Percentiles rank a stretch among this genome's conserved stretches.
Evolutionary conservation across 2,113 vertebrate species (phyloP).

Genomic region (Numida meleagris): DNA sequence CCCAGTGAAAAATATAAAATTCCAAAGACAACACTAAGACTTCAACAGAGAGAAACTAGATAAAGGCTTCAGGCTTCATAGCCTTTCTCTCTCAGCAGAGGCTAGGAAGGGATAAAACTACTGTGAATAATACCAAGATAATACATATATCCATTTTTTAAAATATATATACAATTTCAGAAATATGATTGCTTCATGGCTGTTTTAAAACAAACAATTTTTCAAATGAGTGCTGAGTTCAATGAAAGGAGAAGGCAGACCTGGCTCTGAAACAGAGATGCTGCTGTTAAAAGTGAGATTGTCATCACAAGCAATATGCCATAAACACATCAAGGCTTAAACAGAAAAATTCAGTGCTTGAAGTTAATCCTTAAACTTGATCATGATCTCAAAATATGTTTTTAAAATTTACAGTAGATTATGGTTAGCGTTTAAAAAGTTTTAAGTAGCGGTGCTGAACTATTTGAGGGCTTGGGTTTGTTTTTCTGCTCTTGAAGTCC

Average conservation of each 20-base stretch:
- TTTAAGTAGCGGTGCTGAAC: not conserved
- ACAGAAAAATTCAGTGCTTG: not conserved
- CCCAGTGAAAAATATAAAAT: not conserved
- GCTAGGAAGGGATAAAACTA: not conserved
- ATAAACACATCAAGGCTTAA: conserved; percentile 18
- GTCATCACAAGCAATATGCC: not conserved
- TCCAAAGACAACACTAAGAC: not conserved
- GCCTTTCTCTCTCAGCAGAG: not conserved
- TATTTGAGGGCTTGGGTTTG: not conserved
- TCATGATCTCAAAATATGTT: not conserved
- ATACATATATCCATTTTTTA: not conserved
- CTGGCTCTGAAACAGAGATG: not conserved
- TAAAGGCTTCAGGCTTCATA: not conserved
- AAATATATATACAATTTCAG: not conserved
- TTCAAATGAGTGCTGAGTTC: not conserved
- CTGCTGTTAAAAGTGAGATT: not conserved
- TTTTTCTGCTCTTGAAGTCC: not conserved
- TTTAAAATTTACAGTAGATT: not conserved
- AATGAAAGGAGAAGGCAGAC: not conserved
- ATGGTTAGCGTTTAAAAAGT: not conserved
- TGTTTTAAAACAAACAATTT: not conserved
- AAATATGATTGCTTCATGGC: not conserved
- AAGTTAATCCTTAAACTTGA: not conserved
- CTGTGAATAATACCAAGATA: not conserved
- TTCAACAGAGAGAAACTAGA: not conserved